Percentiles rank a stretch among this genome's conserved stretches.
Evolutionary conservation across 2,888 invertebrate genomes (phyloP).

Genomic region (Coelinius sp.): DNA sequence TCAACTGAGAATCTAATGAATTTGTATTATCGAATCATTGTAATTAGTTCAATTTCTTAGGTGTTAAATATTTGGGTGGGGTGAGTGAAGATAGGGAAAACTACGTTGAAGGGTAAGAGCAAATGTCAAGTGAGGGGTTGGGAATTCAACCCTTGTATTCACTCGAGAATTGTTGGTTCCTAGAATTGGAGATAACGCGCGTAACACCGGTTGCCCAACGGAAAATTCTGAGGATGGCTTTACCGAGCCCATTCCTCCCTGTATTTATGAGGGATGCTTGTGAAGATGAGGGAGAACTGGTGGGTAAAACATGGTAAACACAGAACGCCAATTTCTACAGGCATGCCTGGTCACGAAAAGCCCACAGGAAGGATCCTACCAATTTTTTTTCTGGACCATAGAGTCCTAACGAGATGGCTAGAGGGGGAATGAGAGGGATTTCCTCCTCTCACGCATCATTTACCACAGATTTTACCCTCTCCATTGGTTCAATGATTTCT

Average conservation of each 20-base stretch:
- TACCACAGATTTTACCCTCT: slow-evolving; percentile 17
- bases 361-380: slow-evolving; percentile 15
- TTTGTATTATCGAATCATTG: slow-evolving; percentile 33
- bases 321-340: slow-evolving; percentile 16
- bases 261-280: slow-evolving; percentile 57
- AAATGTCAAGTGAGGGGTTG: neutral
- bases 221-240: slow-evolving; percentile 23
- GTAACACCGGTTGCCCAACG: slow-evolving; percentile 21
- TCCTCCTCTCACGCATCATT: slow-evolving; percentile 38
- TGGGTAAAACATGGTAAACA: slow-evolving; percentile 23
- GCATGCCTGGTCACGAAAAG: slow-evolving; percentile 16
- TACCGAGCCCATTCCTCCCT: slow-evolving; percentile 44
- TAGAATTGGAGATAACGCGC: slow-evolving; percentile 22
- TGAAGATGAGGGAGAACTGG: slow-evolving; percentile 35
- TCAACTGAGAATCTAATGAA: slow-evolving; percentile 33
- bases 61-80: slow-evolving; percentile 9
- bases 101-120: neutral
- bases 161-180: slow-evolving; percentile 19
- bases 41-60: slow-evolving; percentile 32
- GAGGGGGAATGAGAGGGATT: slow-evolving; percentile 23
- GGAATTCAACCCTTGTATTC: slow-evolving; percentile 26
- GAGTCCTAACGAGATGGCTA: slow-evolving; percentile 51
- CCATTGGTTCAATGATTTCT: slow-evolving; percentile 30
- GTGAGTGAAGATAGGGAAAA: slow-evolving; percentile 13
- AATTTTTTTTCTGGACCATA: slow-evolving; percentile 54